Conservation (phyloP, 2,113 vertebrate genomes). For the Potamarius usumacintae region DNA sequence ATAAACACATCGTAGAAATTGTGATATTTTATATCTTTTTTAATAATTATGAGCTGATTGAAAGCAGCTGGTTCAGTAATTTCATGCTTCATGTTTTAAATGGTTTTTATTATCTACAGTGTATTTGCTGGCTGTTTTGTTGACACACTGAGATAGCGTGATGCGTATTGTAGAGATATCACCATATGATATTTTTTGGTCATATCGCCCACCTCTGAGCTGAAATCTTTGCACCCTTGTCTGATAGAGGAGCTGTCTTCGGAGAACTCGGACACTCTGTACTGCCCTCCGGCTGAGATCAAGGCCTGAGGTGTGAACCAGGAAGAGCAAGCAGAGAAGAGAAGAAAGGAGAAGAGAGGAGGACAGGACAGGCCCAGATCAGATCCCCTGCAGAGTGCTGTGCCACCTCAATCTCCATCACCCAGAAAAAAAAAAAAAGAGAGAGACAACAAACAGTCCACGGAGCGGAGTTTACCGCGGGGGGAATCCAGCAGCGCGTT, state of each 20-base stretch:
- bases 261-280: constrained; percentile 90
- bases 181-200: background rate
- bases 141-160: too few species aligned
- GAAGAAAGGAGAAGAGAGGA: constrained; percentile 31
- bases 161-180: background rate
- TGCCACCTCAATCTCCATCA: constrained; percentile 51
- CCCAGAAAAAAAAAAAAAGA: background rate
- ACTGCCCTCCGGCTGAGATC: constrained; percentile 85
- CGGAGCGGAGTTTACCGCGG: constrained; percentile 31
- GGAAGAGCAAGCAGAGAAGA: constrained; percentile 4
- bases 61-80: too few species aligned
- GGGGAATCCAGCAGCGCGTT: constrained; percentile 32
- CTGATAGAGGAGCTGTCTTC: constrained; percentile 87
- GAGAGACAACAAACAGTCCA: background rate
- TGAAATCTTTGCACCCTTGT: background rate
- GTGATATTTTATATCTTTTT: too few species aligned
- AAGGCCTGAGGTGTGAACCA: constrained; percentile 81
- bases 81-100: too few species aligned
- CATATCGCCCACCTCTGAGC: background rate
- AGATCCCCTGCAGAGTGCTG: constrained; percentile 53
- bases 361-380: constrained; percentile 41
- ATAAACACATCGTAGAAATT: too few species aligned
- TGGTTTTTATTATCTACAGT: too few species aligned
- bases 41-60: too few species aligned
- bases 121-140: too few species aligned